Percentiles rank a stretch among this genome's conserved stretches.
Evolutionary conservation across 1,140 invertebrate species (phyloP).

Genomic region (Yoshiicerus persimilis): DNA sequence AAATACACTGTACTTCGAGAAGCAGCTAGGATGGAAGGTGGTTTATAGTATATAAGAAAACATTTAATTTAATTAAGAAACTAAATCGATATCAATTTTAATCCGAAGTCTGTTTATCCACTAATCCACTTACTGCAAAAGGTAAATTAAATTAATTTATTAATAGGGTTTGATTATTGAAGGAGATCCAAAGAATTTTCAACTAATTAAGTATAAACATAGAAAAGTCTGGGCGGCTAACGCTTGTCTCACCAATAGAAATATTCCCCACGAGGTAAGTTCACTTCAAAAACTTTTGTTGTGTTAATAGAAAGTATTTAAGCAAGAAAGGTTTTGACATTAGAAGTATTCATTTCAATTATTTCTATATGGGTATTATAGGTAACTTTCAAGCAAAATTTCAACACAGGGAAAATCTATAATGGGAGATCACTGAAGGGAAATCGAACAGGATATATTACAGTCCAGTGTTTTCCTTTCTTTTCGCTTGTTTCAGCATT

Average conservation of each 20-base stretch:
- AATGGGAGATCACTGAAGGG: background rate
- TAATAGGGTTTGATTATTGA: slow-evolving; percentile 24
- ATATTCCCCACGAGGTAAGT: background rate
- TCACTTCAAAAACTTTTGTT: background rate
- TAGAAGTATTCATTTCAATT: background rate
- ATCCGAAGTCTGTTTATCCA: too few species aligned
- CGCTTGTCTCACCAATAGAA: background rate
- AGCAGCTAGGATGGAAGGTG: background rate
- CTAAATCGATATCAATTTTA: too few species aligned
- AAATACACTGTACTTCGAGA: slow-evolving; percentile 59
- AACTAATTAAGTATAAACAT: background rate
- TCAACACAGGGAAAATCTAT: slow-evolving; percentile 3
- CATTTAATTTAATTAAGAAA: too few species aligned
- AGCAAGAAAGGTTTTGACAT: background rate
- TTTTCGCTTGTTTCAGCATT: slow-evolving; percentile 29
- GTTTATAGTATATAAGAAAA: too few species aligned
- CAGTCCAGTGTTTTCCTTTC: slow-evolving; percentile 42
- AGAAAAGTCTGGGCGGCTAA: background rate
- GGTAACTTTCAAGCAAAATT: slow-evolving; percentile 10
- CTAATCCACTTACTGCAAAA: too few species aligned
- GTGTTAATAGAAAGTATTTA: background rate
- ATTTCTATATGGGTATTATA: too few species aligned
- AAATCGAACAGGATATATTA: background rate
- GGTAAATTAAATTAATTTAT: background rate
- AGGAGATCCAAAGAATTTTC: slow-evolving; percentile 29